Conservation (phyloP, 2,113 vertebrate genomes). For the Eulemur macaco region DNA sequence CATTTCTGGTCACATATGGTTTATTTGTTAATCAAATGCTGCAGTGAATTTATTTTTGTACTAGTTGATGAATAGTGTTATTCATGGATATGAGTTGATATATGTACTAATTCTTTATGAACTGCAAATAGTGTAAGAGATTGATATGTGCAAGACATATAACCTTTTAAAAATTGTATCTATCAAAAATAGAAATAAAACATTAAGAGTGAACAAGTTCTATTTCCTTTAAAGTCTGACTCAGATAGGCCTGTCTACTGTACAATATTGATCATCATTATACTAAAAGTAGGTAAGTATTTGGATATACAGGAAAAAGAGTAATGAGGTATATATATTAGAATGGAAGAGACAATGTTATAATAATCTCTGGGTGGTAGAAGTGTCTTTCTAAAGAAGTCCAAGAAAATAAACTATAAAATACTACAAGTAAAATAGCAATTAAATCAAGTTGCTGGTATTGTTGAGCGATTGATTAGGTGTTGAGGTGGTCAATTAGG, state of each 20-base stretch:
- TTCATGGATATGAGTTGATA: not conserved
- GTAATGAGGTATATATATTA: not conserved
- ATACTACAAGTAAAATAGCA: not conserved
- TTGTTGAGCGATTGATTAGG: not conserved
- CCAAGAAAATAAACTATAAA: not conserved
- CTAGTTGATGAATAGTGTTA: not conserved
- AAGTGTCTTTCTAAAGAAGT: not conserved
- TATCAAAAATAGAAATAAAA: constrained; percentile 42
- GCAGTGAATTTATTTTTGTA: constrained; percentile 11
- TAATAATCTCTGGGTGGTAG: not conserved
- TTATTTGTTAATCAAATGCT: constrained; percentile 5
- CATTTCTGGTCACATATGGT: not conserved
- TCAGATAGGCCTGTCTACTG: not conserved
- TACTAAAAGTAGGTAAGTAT: not conserved
- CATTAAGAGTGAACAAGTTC: not conserved
- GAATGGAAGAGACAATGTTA: not conserved
- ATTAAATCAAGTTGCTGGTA: not conserved
- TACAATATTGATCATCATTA: not conserved
- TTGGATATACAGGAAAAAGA: not conserved
- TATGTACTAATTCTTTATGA: constrained; percentile 8
- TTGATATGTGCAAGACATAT: not conserved
- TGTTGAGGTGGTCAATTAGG: not conserved
- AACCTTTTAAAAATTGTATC: not conserved
- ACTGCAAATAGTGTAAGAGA: not conserved
- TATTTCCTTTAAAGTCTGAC: not conserved